These are phyloP conservation scores for Acrobasis consociella DNA, from an alignment of 2,888 invertebrate genomes.

Conservation along the genomic window DNA sequence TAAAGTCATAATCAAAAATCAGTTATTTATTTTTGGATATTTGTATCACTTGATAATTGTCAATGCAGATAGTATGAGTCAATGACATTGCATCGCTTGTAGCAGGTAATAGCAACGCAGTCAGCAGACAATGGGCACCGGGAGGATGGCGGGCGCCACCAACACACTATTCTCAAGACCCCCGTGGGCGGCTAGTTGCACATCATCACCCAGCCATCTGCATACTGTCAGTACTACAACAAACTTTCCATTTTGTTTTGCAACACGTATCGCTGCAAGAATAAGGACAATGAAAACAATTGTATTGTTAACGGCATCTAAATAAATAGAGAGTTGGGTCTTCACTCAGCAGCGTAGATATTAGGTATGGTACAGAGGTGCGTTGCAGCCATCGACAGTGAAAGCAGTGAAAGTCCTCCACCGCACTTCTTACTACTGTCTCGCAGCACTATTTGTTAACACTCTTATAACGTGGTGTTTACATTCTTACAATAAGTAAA, in stretches of 20 bases:
- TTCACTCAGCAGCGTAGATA: constrained; percentile 45
- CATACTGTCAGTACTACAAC: constrained; percentile 57
- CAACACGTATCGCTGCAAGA: constrained; percentile 60
- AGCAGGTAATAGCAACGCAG: no score
- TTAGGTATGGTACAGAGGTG: constrained; percentile 56
- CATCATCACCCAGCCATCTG: constrained; percentile 70
- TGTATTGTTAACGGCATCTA: constrained; percentile 67
- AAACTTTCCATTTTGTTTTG: constrained; percentile 76
- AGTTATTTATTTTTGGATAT: no score
- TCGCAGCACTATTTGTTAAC: constrained; percentile 53
- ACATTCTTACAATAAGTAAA: constrained; percentile 22
- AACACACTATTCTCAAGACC: constrained; percentile 62
- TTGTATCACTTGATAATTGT: no score
- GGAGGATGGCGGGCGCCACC: constrained; percentile 50
- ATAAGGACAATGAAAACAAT: constrained; percentile 71
- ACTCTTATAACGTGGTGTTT: constrained; percentile 30
- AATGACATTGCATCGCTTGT: no score
- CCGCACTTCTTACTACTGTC: constrained; percentile 38
- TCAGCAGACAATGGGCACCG: constrained; percentile 28
- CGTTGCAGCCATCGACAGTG: constrained; percentile 65
- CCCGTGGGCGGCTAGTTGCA: constrained; percentile 71
- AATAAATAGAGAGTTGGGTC: constrained; percentile 75
- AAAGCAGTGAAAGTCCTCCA: constrained; percentile 78
- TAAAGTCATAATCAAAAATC: no score
- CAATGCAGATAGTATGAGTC: neutral